phyloP scores from a whole-genome alignment of 2,797 vertebrate genomes.

The Euthynnus affinis region DNA sequence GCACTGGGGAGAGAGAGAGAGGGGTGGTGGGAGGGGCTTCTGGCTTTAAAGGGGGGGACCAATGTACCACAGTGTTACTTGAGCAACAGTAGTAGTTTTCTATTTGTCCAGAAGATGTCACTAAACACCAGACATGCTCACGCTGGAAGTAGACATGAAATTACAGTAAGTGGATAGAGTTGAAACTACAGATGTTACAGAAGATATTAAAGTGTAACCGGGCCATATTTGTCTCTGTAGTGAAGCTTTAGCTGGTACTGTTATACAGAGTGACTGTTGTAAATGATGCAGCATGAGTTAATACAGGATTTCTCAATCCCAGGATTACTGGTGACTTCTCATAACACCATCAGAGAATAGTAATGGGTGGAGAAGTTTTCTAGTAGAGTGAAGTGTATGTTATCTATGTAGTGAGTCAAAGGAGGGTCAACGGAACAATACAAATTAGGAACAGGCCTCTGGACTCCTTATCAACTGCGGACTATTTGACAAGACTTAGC shows the following conservation, averaged over 20 bases:
- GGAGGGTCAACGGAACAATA: no score
- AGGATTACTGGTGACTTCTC: background rate
- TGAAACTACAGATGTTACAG: background rate
- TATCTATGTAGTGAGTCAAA: background rate
- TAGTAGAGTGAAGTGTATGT: background rate
- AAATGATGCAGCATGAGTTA: background rate
- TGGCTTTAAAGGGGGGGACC: no score
- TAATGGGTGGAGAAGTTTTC: background rate
- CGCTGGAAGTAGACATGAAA: no score
- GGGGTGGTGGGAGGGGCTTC: no score
- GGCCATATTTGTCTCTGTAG: no score
- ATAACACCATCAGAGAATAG: background rate
- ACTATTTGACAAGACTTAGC: background rate
- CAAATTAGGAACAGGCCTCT: no score
- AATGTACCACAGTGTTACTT: background rate
- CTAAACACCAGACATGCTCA: conserved; percentile 16
- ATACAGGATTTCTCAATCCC: background rate
- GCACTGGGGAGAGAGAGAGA: no score
- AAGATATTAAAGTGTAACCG: background rate
- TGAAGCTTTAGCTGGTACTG: background rate
- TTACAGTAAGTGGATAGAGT: no score
- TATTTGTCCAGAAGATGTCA: conserved; percentile 62
- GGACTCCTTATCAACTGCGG: no score
- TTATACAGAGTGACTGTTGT: background rate
- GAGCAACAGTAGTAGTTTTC: conserved; percentile 1